Conservation (phyloP, 2,113 vertebrate genomes). For the Hippocampus zosterae region DNA sequence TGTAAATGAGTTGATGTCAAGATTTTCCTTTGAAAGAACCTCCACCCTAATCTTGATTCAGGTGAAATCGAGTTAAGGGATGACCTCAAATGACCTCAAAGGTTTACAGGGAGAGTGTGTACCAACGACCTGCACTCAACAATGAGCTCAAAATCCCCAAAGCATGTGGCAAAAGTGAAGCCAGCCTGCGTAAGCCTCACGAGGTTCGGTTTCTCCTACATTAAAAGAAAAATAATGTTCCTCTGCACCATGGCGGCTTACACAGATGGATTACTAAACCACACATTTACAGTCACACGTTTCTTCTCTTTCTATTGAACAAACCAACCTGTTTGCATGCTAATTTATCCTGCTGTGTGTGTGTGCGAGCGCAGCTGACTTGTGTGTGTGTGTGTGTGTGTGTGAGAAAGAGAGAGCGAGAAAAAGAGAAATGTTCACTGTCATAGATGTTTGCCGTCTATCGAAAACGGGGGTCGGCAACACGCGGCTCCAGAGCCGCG, state of each 20-base stretch:
- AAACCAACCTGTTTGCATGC: conserved; percentile 14
- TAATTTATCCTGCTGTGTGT: conserved; percentile 24
- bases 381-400: not conserved
- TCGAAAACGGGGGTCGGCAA: too few relatives aligned
- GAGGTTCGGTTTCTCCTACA: conserved; percentile 22
- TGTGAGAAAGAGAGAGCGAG: not conserved
- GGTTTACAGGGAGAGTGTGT: conserved; percentile 33
- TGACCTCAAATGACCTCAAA: conserved; percentile 36
- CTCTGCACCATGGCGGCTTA: conserved; percentile 32
- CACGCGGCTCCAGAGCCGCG: too few relatives aligned
- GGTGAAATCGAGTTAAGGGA: conserved; percentile 26
- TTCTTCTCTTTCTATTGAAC: conserved; percentile 8
- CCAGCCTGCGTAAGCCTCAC: conserved; percentile 30
- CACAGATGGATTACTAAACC: conserved; percentile 36
- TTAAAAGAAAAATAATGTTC: conserved; percentile 16
- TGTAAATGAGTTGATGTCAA: conserved; percentile 23
- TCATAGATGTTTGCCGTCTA: not conserved
- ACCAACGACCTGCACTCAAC: conserved; percentile 38
- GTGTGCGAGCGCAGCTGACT: not conserved
- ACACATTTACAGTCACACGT: conserved; percentile 4
- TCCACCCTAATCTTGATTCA: conserved; percentile 35
- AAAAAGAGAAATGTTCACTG: not conserved
- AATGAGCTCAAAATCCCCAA: conserved; percentile 44
- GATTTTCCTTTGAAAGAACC: conserved; percentile 19
- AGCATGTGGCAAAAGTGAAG: conserved; percentile 47